These are phyloP conservation scores for Abscondita cerata DNA, from an alignment of 2,888 invertebrate genomes.

Conservation along the genomic window DNA sequence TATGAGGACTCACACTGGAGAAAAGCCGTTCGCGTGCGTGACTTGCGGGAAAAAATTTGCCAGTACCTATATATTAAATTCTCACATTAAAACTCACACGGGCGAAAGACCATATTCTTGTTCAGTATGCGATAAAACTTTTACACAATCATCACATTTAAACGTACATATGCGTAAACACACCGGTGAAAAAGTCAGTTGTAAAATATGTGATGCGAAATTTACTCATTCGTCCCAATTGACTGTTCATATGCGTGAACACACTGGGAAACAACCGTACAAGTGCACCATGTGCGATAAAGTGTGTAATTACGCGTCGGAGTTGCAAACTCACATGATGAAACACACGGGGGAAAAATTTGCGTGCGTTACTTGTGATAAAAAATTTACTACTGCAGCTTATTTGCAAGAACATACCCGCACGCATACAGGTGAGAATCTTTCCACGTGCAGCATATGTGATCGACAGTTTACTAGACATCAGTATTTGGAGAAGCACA, in stretches of 20 bases:
- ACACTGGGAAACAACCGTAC: constrained; percentile 56
- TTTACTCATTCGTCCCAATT: constrained; percentile 57
- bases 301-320: constrained; percentile 53
- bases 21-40: constrained; percentile 53
- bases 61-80: constrained; percentile 66
- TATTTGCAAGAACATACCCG: constrained; percentile 52
- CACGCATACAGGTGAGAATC: constrained; percentile 55
- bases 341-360: constrained; percentile 55
- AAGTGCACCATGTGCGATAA: constrained; percentile 55
- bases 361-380: constrained; percentile 52
- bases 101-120: constrained; percentile 68
- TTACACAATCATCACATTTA: constrained; percentile 68
- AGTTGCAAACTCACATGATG: constrained; percentile 53
- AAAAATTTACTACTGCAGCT: constrained; percentile 54
- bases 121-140: constrained; percentile 64
- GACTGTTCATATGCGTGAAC: constrained; percentile 55
- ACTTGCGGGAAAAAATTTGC: constrained; percentile 62
- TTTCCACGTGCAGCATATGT: constrained; percentile 56
- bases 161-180: constrained; percentile 66
- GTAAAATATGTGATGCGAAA: constrained; percentile 52
- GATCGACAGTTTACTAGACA: constrained; percentile 62
- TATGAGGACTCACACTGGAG: constrained; percentile 57
- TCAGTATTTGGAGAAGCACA: constrained; percentile 62
- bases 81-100: constrained; percentile 68
- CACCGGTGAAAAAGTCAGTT: constrained; percentile 55